Conservation (phyloP, 2,888 invertebrate genomes). For the Agonopterix subpropinquella region DNA sequence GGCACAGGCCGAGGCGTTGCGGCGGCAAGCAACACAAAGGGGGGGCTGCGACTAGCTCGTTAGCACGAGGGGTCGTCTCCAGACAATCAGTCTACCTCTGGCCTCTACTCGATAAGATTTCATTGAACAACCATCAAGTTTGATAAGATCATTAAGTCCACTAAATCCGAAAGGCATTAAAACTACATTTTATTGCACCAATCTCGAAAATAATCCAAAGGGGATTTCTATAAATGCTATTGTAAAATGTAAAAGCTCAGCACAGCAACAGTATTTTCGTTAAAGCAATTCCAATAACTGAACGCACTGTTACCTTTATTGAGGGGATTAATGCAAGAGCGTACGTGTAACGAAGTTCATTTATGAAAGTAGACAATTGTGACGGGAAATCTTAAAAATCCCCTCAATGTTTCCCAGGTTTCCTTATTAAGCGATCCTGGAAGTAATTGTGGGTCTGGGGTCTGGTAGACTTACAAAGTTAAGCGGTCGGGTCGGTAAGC, state of each 20-base stretch:
- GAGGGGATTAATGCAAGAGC: constrained; percentile 49
- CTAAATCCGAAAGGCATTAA: not conserved
- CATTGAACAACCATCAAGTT: constrained; percentile 17
- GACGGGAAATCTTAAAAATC: constrained; percentile 53
- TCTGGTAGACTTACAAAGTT: constrained; percentile 68
- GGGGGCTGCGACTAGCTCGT: constrained; percentile 35
- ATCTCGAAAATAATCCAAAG: constrained; percentile 1
- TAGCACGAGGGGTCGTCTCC: constrained; percentile 26
- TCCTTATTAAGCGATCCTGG: constrained; percentile 58
- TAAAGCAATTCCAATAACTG: constrained; percentile 56
- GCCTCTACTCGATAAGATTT: constrained; percentile 22
- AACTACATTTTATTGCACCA: not conserved
- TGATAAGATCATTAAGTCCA: constrained; percentile 2
- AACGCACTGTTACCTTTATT: constrained; percentile 61
- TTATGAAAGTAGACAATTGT: constrained; percentile 31
- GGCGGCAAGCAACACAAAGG: constrained; percentile 24
- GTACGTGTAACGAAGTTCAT: constrained; percentile 44
- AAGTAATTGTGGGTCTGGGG: constrained; percentile 47
- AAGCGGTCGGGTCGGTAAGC: constrained; percentile 59
- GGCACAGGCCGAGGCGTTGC: constrained; percentile 1
- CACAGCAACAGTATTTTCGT: constrained; percentile 43
- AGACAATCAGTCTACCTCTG: constrained; percentile 24
- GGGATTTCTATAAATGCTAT: constrained; percentile 1
- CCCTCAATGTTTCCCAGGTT: constrained; percentile 45
- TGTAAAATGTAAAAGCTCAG: constrained; percentile 26